phyloP scores from a whole-genome alignment of 2,888 invertebrate species.

The Pharmacophagus antenor region DNA sequence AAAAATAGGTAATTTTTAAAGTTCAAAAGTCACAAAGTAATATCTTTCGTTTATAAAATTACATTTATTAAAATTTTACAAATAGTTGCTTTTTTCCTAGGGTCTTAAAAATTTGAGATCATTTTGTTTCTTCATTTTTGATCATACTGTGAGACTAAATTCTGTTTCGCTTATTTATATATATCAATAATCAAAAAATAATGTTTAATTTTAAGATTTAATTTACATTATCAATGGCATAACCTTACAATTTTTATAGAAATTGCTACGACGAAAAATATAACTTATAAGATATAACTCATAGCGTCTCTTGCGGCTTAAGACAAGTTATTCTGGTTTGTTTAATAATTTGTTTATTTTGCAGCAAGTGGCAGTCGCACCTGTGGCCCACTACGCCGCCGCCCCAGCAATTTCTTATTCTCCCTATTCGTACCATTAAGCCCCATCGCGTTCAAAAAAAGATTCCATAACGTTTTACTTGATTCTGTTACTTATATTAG shows the following conservation, averaged over 20 bases:
- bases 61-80: no score
- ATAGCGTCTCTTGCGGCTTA: neutral
- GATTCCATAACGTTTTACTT: constrained; percentile 7
- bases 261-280: neutral
- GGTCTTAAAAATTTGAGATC: no score
- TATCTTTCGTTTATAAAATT: no score
- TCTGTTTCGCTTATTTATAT: no score
- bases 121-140: no score
- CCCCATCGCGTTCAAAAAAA: neutral
- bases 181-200: no score
- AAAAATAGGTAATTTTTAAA: no score
- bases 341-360: constrained; percentile 22
- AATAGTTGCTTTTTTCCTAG: no score
- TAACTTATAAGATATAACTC: neutral
- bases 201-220: no score
- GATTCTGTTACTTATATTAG: constrained; percentile 10
- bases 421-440: constrained; percentile 48
- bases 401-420: constrained; percentile 61
- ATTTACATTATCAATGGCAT: neutral
- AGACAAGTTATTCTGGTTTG: neutral
- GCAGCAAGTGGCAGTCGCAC: constrained; percentile 41
- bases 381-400: constrained; percentile 64
- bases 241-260: neutral
- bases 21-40: no score
- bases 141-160: no score